Base-by-base conservation (phyloP, 2,888 invertebrate species). In the Hirtodrosophila confusa region DNA sequence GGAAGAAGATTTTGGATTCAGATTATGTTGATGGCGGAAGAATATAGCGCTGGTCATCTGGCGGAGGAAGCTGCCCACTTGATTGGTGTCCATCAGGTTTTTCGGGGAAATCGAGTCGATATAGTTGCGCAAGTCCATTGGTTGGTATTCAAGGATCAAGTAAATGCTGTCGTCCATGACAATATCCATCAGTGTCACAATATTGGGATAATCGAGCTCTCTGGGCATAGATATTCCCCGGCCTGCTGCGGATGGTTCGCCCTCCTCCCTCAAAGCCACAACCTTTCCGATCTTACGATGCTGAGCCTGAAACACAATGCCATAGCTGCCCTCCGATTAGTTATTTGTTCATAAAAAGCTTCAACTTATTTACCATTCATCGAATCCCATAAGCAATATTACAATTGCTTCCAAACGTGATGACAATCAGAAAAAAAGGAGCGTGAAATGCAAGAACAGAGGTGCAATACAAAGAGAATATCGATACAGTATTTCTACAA, bases 311-410 rank as follows among this genome's bases (percentile, higher is more conserved):
- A 98, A 99, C 43, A 99, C 99, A 75, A 99, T 96, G 54, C 99
- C 99, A 92, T 99, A 99, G 1, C 98, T 98, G 47, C 98, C 98
- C 98, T 4, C 98, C 98, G 76, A 98, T 97, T 93, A 97, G 97
- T 90, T 97, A 97, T 53, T 97, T 94, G 90, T 95, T 95, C 74
- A 95, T 93, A 92, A 96, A 98, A 87, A 96, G 95, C 78, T 97
- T 97, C 94, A 97, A 94, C 17, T 27, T 17, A 17, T 17, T 7
- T 9, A 8, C 12, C 6, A 5, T 5, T 27, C 6, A 5, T 27
- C 3, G 3, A 27, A 3, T 27, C 17, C 17, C 17, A 27, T 2
- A 5, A 27, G 4, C 27, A 27, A 4, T 27, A 27, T 3, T 4
- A 5, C 17, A 27, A 27, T 6, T 4, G 27, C 27, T 27, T 4